phyloP scores from a whole-genome alignment of 1,140 invertebrate species.

The Amyelois transitella region DNA sequence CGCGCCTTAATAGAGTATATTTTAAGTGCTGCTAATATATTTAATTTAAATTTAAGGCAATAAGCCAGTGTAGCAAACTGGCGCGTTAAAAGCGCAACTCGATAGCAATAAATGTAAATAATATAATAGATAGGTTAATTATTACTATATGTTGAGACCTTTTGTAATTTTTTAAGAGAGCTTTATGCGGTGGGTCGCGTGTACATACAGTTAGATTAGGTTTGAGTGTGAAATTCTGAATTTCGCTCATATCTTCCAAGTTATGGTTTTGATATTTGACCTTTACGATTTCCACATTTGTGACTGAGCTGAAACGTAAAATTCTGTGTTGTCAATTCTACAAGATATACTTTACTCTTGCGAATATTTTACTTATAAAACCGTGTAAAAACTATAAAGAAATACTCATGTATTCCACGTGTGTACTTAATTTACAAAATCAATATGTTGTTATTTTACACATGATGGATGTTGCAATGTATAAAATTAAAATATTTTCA shows the following conservation, averaged over 20 bases:
- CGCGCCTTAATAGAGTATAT: constrained; percentile 25
- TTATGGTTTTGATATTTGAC: constrained; percentile 21
- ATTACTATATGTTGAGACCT: constrained; percentile 59
- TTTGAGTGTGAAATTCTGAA: constrained; percentile 60
- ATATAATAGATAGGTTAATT: constrained; percentile 69
- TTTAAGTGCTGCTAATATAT: constrained; percentile 19
- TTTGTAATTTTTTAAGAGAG: constrained; percentile 72
- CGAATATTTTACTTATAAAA: not conserved
- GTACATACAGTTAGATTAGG: constrained; percentile 59
- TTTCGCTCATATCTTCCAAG: constrained; percentile 50
- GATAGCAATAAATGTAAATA: constrained; percentile 73
- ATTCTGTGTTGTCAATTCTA: constrained; percentile 19
- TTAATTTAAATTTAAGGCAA: constrained; percentile 49
- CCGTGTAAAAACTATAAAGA: not conserved
- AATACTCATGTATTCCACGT: not conserved
- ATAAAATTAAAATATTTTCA: no score
- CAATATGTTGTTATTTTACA: no score
- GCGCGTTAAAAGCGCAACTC: constrained; percentile 63
- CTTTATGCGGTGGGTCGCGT: constrained; percentile 65
- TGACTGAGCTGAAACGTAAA: constrained; percentile 27
- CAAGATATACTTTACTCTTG: not conserved
- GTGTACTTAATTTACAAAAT: not conserved
- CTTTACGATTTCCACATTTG: constrained; percentile 30
- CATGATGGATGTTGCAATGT: no score
- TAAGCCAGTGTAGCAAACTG: constrained; percentile 47